Conservation (phyloP, 2,113 vertebrate genomes). For the Sitta europaea region DNA sequence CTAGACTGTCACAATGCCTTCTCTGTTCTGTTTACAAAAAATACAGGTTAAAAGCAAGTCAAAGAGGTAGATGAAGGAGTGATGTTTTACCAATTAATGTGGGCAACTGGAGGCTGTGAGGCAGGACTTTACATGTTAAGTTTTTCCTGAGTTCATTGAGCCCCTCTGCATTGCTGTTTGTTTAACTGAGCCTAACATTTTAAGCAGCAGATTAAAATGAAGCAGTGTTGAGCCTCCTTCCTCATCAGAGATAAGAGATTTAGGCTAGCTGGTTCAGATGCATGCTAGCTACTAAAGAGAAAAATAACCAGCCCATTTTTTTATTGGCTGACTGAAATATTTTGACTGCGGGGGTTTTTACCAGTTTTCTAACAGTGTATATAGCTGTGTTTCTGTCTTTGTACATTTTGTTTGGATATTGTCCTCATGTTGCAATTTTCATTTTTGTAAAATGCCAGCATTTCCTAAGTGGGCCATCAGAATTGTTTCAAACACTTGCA, state of each 20-base stretch:
- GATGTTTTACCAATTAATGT: rapidly evolving
- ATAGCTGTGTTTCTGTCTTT: not conserved
- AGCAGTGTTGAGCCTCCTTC: not conserved
- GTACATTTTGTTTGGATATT: not conserved
- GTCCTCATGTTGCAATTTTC: not conserved
- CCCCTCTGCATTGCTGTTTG: not conserved
- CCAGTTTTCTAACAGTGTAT: not conserved
- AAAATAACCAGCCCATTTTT: not conserved
- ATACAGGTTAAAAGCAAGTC: not conserved
- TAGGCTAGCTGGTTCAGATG: not conserved
- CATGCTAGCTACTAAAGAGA: not conserved
- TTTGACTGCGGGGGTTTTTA: rapidly evolving
- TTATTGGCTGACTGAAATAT: not conserved
- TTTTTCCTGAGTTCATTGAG: not conserved
- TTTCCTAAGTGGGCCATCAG: not conserved
- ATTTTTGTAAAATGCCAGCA: not conserved
- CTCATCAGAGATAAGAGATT: not conserved
- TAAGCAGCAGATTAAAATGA: not conserved
- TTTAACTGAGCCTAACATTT: not conserved
- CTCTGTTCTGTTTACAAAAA: not conserved
- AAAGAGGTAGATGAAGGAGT: not conserved
- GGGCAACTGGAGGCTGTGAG: not conserved
- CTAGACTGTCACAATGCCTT: not conserved
- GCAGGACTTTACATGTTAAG: not conserved
- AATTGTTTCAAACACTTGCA: not conserved